phyloP scores from a whole-genome alignment of 2,888 invertebrate species.

The Coecobrya sp. region DNA sequence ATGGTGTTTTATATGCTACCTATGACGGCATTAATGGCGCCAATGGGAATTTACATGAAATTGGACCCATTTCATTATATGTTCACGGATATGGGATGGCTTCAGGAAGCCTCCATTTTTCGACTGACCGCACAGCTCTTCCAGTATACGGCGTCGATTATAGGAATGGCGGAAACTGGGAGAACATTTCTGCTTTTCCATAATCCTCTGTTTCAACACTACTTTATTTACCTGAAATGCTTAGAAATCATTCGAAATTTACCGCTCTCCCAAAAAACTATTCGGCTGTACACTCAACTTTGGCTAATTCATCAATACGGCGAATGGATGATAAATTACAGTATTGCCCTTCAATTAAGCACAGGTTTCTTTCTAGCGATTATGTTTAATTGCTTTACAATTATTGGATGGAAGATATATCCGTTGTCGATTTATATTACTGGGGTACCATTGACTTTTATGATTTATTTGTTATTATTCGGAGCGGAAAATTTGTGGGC shows the following conservation, averaged over 20 bases:
- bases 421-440: background rate
- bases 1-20: background rate
- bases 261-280: background rate
- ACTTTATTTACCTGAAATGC: background rate
- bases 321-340: background rate
- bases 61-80: background rate
- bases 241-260: background rate
- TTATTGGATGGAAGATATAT: background rate
- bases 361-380: conserved; percentile 17
- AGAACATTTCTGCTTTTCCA: background rate
- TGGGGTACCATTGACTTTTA: background rate
- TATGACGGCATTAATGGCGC: background rate
- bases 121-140: background rate
- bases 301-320: background rate
- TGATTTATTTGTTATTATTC: background rate
- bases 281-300: background rate
- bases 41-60: background rate
- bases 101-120: background rate
- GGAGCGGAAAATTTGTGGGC: background rate
- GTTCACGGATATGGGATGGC: background rate
- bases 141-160: too few relatives aligned
- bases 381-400: conserved; percentile 5
- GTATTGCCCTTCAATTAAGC: background rate
- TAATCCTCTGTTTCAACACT: background rate
- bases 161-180: background rate